Base-by-base conservation (phyloP, 2,888 invertebrate genomes). In the Ormyrus pomaceus region DNA sequence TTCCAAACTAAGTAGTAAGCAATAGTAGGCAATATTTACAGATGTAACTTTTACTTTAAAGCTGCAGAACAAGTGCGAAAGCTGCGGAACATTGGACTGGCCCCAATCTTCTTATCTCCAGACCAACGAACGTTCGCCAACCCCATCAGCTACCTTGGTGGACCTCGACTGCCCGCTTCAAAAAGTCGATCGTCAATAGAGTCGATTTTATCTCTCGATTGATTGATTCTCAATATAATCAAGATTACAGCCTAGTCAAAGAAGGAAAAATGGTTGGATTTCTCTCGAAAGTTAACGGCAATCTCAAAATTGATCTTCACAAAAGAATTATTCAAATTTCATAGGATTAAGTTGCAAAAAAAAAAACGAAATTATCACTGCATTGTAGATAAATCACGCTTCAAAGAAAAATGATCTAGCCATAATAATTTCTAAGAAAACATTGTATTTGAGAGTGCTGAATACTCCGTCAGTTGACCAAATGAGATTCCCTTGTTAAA, bases 101-200 rank as follows among this genome's bases (percentile, higher is more conserved):
- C 85, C n/a, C 93, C 94, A 53, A 90, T 93, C 75, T 93, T 86
- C 83, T 88, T 94, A 58, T 91, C 92, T 80, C 92, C 93, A 71
- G 89, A 92, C 79, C 92, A 91, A 77, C 91, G 94, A 83, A 92
- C 92, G 83, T 95, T 93, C 88, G 92, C 91, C 81, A 95, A 94
- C 91, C 95, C 95, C 65, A 91, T 95, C 86, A 95, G 94, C 89
- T 95, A 95, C 89, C 91, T 95, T 85, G 95, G 94, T 81, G 94
- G 94, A 77, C 94, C 94, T 11, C 91, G 92, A 83, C 88, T 94
- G 73, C 87, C 86, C n/a, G 73, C 91, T 64, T 90, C 88, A 64
- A 90, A 89, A 84, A 92, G 92, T 86, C 91, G 93, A 86, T 92
- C 92, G 85, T 95, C 95, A 87, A 91, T 94, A 86, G 95, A 95